Percentiles rank a stretch among this genome's conserved stretches.
Evolutionary conservation across 2,888 invertebrate genomes (phyloP).

Genomic region (Aquatica leii): DNA sequence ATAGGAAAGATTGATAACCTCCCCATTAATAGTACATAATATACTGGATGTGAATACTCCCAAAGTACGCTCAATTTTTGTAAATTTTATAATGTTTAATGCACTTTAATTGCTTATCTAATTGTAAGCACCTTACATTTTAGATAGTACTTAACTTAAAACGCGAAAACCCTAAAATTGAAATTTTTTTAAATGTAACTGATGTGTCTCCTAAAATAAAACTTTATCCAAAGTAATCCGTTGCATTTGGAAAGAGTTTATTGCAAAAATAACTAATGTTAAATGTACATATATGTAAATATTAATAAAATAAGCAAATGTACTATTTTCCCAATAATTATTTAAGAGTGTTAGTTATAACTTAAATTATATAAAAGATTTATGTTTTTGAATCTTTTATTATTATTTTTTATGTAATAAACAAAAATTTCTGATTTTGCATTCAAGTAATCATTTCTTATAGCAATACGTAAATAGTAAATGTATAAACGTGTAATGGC

Average conservation of each 20-base stretch:
- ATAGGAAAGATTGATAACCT: too few relatives aligned
- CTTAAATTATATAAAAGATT: constrained; percentile 21
- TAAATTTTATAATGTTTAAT: constrained; percentile 25
- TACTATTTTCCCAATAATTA: constrained; percentile 33
- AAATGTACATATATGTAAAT: constrained; percentile 31
- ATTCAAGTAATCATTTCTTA: too few relatives aligned
- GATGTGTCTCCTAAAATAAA: too few relatives aligned
- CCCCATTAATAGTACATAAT: neutral
- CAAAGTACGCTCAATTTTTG: constrained; percentile 28
- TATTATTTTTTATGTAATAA: neutral
- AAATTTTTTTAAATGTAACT: neutral
- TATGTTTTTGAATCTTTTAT: constrained; percentile 11
- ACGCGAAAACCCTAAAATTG: neutral
- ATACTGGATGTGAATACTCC: constrained; percentile 19
- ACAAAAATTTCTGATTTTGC: too few relatives aligned
- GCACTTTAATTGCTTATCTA: constrained; percentile 21
- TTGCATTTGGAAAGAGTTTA: too few relatives aligned
- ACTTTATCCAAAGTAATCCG: too few relatives aligned
- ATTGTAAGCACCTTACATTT: constrained; percentile 18
- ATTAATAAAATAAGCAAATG: constrained; percentile 14
- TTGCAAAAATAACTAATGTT: constrained; percentile 2
- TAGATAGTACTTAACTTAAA: neutral
- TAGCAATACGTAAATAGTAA: too few relatives aligned
- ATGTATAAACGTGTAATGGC: too few relatives aligned
- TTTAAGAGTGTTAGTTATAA: constrained; percentile 26